phyloP scores from a whole-genome alignment of 2,113 vertebrate species.

The Hydrolagus affinis region DNA sequence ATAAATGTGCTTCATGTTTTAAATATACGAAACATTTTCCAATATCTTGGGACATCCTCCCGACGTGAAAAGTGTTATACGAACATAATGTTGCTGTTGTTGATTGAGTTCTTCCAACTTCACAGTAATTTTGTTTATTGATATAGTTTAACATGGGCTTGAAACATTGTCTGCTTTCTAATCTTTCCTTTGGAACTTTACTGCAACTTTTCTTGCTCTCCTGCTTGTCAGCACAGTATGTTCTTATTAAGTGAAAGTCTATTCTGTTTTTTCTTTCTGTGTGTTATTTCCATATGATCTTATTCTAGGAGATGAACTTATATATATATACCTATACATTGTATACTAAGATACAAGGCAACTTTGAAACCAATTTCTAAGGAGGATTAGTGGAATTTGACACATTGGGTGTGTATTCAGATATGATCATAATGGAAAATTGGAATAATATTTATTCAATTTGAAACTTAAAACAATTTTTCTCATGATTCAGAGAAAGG shows the following conservation, averaged over 20 bases:
- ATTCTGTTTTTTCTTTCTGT: neutral
- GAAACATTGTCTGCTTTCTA: conserved; percentile 13
- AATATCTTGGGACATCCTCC: too few relatives aligned
- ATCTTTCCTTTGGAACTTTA: neutral
- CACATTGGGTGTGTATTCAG: too few relatives aligned
- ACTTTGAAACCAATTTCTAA: neutral
- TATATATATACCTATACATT: neutral
- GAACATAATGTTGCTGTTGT: too few relatives aligned
- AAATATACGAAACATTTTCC: neutral
- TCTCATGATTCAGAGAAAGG: too few relatives aligned
- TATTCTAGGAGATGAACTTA: too few relatives aligned
- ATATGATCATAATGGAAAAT: too few relatives aligned
- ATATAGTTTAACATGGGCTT: neutral
- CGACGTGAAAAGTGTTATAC: too few relatives aligned
- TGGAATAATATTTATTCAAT: too few relatives aligned
- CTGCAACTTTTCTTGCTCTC: neutral
- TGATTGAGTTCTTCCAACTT: too few relatives aligned
- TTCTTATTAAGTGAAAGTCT: neutral
- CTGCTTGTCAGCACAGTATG: neutral
- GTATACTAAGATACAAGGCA: neutral
- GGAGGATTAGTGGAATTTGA: neutral
- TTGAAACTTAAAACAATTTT: too few relatives aligned
- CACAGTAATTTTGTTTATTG: neutral
- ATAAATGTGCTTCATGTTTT: neutral
- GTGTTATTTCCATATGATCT: neutral